Base-by-base conservation (phyloP, 2,888 invertebrate species). In the Halictus quadricinctus region DNA sequence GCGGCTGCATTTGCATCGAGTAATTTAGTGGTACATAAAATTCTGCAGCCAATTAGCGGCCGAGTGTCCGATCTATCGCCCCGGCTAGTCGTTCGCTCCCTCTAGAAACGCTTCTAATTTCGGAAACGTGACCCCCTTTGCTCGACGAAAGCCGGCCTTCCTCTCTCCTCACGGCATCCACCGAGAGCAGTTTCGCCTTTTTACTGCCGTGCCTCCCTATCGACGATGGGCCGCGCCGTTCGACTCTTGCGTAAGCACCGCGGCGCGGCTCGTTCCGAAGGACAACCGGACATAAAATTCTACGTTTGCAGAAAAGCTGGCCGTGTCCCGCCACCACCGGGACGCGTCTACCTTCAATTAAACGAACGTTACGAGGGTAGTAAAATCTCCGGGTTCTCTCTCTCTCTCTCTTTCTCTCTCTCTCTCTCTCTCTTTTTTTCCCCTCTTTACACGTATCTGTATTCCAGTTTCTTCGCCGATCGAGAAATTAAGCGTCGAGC, bases 1-100 rank as follows among this genome's bases (percentile, higher is more conserved):
- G 91, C 92, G 88, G 79, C 80, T 87, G 88, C 91, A 93, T 94
- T 93, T 94, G 94, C 94, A 94, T 94, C 90, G 85, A 88, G 92
- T 92, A 93, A 94, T 94, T 94, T 94, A 93, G 91, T 91, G 92
- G 86, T 89, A 90, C 93, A 93, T 94, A 94, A 94, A 94, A 93
- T 92, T 92, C 91, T 89, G 89, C 82, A 90, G 89, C 88, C 93
- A 94, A 94, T 94, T 94, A 94, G 92, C 92, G 91, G 87, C 85
- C 88, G 87, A 91, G 91, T 90, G 92, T 93, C 91, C 91, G 92
- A 92, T 93, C 91, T 90, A 91, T 93, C 91, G 91, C 88, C 77
- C 90, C 87, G 87, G 80, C 84, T 79, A 81, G 89, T 84, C 88
- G 81, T 88, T 88, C 43, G 69, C 83, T 75, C 81, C 66, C 77